Base-by-base conservation (phyloP, 2,113 vertebrate species). In the Chlorodrepanis virens region DNA sequence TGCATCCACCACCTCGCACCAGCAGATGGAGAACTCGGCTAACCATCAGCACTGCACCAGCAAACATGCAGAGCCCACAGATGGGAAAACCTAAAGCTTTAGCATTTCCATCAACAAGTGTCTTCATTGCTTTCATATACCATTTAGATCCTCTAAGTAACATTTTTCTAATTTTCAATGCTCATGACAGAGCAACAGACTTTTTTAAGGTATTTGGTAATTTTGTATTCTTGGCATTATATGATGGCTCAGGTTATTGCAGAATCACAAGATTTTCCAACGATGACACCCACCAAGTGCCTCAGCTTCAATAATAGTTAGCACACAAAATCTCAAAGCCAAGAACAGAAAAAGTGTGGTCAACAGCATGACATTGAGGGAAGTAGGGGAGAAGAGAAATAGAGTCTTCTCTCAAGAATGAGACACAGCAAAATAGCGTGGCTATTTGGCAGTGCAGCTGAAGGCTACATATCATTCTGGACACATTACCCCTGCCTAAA, bases 1-100 rank as follows among this genome's bases (percentile, higher is more conserved):
- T 70, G 93, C 69, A 87, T 13, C 19, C 35, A 54, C 90, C 27
- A 21, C 33, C 25, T 81, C 4, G 0, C 37, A 75, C 96, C 96
- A 91, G 91, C 87, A 97, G 96, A 87, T 94, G 96, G 96, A 71
- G 96, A 96, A 59, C 89, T 94, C 37, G 13, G 67, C 71, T 56
- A 57, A 10, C 39, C 18, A 44, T 2, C 47, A 18, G 18, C 69
- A 6, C 9, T 3, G 20, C 1, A 1, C 11, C 4, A 44, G 14
- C 2, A 24, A 87, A 49, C 5, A 4, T 1, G 35, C 40, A 45
- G 61, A 78, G 20, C 0, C 0, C 31, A 14, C 2, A 1, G 15
- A 53, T 0, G 9, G 25, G 25, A 70, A 75, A 63, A 42, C 6
- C 5, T 7, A 37, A 61, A 50, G 29, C 54, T 53, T 60, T 12